Evolutionary conservation across 2,888 invertebrate genomes (phyloP).

Genomic region (Galeopsomyia nigrocyanea): DNA sequence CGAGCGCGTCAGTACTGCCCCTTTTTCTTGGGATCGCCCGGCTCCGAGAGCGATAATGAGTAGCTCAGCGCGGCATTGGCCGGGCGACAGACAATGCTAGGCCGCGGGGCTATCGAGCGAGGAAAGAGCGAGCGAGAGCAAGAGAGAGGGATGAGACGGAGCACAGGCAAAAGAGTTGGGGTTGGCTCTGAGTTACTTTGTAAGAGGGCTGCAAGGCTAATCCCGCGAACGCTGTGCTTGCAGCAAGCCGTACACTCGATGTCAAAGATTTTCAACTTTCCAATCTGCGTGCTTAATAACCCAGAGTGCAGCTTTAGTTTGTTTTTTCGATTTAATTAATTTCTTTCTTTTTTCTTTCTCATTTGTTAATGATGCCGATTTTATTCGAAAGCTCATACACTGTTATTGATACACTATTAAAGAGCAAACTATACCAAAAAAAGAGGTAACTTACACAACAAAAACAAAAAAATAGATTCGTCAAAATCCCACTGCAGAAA

Average conservation of each 20-base stretch:
- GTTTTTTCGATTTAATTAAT: background rate
- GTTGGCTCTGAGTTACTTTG: slow-evolving; percentile 54
- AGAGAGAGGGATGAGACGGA: slow-evolving; percentile 47
- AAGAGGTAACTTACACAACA: background rate
- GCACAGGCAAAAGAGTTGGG: slow-evolving; percentile 50
- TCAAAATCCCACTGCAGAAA: background rate
- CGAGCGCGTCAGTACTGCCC: slow-evolving; percentile 26
- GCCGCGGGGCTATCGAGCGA: slow-evolving; percentile 67
- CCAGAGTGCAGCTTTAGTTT: background rate
- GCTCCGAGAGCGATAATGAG: slow-evolving; percentile 31
- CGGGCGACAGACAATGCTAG: slow-evolving; percentile 66
- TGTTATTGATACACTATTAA: too few species aligned
- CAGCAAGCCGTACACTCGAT: slow-evolving; percentile 63
- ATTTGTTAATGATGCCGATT: background rate
- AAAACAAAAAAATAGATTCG: background rate
- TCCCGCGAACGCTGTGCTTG: slow-evolving; percentile 60
- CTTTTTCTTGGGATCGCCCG: slow-evolving; percentile 36
- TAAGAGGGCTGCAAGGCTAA: slow-evolving; percentile 68
- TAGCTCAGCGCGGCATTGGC: slow-evolving; percentile 59
- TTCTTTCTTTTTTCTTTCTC: background rate
- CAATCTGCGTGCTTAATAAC: background rate
- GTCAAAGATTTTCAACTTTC: slow-evolving; percentile 57
- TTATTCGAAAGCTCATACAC: background rate
- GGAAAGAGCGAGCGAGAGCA: slow-evolving; percentile 59
- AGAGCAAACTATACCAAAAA: background rate